These are phyloP conservation scores for Hypotaenidia philippensis DNA, from an alignment of 2,797 vertebrate genomes.

Conservation along the genomic window DNA sequence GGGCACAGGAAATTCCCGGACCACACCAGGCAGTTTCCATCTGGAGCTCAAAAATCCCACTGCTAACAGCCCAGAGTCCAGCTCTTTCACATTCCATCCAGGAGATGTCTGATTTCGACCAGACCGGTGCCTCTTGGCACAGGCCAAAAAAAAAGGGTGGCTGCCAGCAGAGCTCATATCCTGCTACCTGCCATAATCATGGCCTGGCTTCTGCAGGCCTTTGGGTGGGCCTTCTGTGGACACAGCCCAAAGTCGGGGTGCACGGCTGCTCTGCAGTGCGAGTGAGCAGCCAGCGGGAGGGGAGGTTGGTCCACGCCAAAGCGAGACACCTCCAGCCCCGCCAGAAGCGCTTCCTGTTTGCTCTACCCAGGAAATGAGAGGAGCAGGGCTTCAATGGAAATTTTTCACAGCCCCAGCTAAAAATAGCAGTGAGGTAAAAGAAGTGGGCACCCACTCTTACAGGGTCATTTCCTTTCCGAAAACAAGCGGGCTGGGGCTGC, in stretches of 20 bases:
- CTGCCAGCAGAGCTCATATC: neutral
- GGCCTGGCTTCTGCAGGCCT: neutral
- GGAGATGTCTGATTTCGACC: neutral
- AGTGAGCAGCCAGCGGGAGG: slow-evolving; percentile 71
- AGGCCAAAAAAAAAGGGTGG: neutral
- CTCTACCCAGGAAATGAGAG: slow-evolving; percentile 80
- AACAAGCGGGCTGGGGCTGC: slow-evolving; percentile 6
- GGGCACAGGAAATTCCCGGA: neutral
- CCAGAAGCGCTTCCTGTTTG: slow-evolving; percentile 82
- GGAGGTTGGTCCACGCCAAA: slow-evolving; percentile 44
- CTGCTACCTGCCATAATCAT: neutral
- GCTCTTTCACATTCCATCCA: neutral
- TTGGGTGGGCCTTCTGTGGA: no score
- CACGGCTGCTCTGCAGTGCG: slow-evolving; percentile 35
- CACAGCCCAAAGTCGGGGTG: no score
- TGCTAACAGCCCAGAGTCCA: neutral
- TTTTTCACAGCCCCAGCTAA: slow-evolving; percentile 83
- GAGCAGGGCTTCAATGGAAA: slow-evolving; percentile 86
- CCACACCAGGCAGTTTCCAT: neutral
- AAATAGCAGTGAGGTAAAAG: slow-evolving; percentile 83
- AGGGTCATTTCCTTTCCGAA: slow-evolving; percentile 64
- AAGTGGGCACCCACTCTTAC: slow-evolving; percentile 45
- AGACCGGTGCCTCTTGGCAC: neutral
- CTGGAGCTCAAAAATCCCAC: neutral
- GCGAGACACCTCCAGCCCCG: slow-evolving; percentile 48